Evolutionary conservation across 2,113 vertebrate genomes (phyloP), one percentile per base, ranked within the genome.

Genomic region (Dryoscopus gambensis): DNA sequence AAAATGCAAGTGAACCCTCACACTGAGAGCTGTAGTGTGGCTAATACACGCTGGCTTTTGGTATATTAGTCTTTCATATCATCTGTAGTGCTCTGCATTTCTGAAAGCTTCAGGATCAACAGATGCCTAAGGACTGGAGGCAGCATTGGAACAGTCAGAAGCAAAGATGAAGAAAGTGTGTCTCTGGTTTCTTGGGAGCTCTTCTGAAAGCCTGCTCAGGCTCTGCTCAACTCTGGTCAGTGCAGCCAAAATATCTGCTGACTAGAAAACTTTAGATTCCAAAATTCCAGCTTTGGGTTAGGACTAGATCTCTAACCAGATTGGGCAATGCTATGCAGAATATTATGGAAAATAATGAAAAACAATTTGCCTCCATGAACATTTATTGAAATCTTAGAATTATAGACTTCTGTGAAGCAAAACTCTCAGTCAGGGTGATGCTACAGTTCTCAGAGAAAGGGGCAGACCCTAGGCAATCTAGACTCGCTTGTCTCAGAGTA

Each of bases 11-110:
- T 7, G 30, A 42, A 39, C 14, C 5, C 7, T 24, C 31, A 15
- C 23, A 12, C 16, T 33, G 50, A 39, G 64, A 47, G 9, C 15
- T 82, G 33, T 62, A 42, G 13, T 17, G 13, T 18, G 17, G 13
- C 19, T 47, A 28, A 11, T 27, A 25, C 0, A 0, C 17, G 9
- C 16, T 73, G 7, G 0, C 27, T 83, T 57, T 64, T 40, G 3
- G 1, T 30, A 7, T 67, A 22, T 52, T 64, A 68, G 5, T 63
- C 6, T 65, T 53, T 67, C 47, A 35, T 59, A 50, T 2, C 7
- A 40, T 28, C 8, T 12, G 11, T 24, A 25, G 39, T 60, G 25
- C 15, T 65, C 21, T 37, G 5, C 74, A 27, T 60, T 75, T 90
- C 28, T 65, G 39, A 62, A 52, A 85, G 11, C 27, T 80, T 73